Evolutionary conservation across 2,888 invertebrate species (phyloP).

Genomic region (Gryllus longicercus): DNA sequence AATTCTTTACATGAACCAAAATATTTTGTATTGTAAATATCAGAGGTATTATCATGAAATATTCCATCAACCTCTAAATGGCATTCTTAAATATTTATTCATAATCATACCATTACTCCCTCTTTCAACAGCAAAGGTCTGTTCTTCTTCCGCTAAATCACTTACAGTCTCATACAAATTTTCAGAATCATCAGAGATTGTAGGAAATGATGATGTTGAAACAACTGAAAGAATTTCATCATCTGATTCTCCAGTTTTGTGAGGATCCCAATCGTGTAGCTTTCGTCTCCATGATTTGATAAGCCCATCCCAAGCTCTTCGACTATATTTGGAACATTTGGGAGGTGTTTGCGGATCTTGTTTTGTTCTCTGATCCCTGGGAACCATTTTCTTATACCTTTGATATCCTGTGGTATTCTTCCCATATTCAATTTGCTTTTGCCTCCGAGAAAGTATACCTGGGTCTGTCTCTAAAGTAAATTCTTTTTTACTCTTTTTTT

Average conservation of each 20-base stretch:
- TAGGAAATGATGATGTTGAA: background rate
- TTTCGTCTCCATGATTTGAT: conserved; percentile 82
- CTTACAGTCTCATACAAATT: background rate
- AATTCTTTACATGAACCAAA: too few relatives aligned
- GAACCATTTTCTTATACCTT: background rate
- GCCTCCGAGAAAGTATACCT: background rate
- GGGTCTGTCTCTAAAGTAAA: background rate
- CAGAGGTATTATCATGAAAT: too few relatives aligned
- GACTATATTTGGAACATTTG: conserved; percentile 80
- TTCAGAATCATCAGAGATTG: background rate
- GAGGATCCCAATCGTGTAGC: conserved; percentile 72
- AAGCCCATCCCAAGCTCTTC: conserved; percentile 89
- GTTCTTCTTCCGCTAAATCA: too few relatives aligned
- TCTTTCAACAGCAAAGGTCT: too few relatives aligned
- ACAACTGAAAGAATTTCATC: background rate
- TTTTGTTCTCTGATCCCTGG: conserved; percentile 54
- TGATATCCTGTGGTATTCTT: background rate
- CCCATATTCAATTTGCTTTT: background rate
- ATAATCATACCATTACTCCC: too few relatives aligned
- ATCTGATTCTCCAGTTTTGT: conserved; percentile 35
- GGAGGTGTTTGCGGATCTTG: conserved; percentile 88
- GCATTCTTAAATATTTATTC: too few relatives aligned
- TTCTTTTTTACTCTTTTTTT: background rate
- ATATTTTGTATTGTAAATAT: too few relatives aligned
- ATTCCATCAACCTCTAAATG: too few relatives aligned